Base-by-base conservation (phyloP, 2,113 vertebrate genomes). In the Sturnira hondurensis region DNA sequence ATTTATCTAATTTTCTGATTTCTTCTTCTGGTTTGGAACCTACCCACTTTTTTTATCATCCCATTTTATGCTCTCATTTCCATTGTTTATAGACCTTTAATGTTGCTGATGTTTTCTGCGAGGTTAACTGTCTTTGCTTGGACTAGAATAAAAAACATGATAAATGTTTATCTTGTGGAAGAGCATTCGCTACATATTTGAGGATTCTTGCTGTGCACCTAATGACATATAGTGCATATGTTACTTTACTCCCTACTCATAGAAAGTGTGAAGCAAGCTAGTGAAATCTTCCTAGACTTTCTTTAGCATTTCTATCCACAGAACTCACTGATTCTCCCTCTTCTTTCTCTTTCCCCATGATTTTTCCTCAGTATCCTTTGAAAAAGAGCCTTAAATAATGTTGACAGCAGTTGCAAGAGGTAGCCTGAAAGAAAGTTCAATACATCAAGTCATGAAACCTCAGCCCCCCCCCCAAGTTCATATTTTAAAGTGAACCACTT, bases 21-120 rank as follows among this genome's bases (percentile, higher is more conserved):
- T 68, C 71, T 95, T 68, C 15, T 85, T 93, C 31, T 65, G 22
- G 22, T 87, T 92, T 92, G 52, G 45, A 94, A 89, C 58, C 81
- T 77, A 92, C 41, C 1, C 17, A 52, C 68, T 80, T 12, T 96
- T 11, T 71, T 15, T 38, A 61, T 89, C 24, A 41, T 16, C 8
- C 14, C 20, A 86, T 87, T 47, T 82, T 31, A 28, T 73, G 14
- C 33, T 65, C 38, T 80, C 43, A 43, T 52, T 81, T 90, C 38
- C 84, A 88, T 83, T 95, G 65, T 38, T 24, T 77, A 84, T 90
- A 77, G 94, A 85, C 19, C 19, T 45, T 89, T 85, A 45, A 67
- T 50, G 26, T 87, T 77, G 38, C 43, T 52, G 78, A 61, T 80
- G 20, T 85, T 90, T 85, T 73, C 33, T 82, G 16, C 84, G 45